Conservation (phyloP, 1,140 invertebrate genomes). For the Acromyrmex charruanus region DNA sequence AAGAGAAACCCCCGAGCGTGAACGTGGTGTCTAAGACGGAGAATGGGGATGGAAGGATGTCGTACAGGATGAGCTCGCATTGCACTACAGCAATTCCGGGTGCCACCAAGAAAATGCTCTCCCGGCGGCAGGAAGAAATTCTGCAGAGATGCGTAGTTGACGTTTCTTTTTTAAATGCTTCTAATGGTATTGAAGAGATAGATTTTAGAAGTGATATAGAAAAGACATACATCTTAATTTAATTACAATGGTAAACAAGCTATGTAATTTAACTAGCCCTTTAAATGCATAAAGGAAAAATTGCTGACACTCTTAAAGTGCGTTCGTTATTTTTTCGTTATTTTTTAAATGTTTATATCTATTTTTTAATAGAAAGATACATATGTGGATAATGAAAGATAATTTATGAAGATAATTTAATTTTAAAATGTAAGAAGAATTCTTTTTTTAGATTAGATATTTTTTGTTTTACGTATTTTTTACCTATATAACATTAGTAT, state of each 20-base stretch:
- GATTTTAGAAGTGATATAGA: neutral
- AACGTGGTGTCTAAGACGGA: slow-evolving; percentile 25
- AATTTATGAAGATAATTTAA: neutral
- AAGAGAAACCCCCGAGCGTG: slow-evolving; percentile 32
- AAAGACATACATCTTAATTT: neutral
- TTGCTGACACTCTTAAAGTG: neutral
- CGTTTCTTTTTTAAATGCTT: slow-evolving; percentile 11
- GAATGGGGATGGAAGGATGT: slow-evolving; percentile 12
- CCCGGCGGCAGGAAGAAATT: slow-evolving; percentile 27
- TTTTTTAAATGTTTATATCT: neutral
- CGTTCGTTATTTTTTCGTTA: neutral
- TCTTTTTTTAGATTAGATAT: neutral
- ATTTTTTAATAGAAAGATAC: neutral
- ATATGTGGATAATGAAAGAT: neutral
- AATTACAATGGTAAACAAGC: neutral
- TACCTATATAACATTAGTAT: neutral
- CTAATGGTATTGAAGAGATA: slow-evolving; percentile 35
- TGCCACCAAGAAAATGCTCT: slow-evolving; percentile 54
- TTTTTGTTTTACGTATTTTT: neutral
- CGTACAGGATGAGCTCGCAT: slow-evolving; percentile 52
- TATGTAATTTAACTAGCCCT: neutral
- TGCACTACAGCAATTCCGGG: slow-evolving; percentile 48
- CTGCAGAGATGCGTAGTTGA: neutral
- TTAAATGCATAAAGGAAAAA: neutral
- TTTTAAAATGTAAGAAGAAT: neutral